phyloP scores from a whole-genome alignment of 2,113 vertebrate species.

The Pseudopipra pipra region DNA sequence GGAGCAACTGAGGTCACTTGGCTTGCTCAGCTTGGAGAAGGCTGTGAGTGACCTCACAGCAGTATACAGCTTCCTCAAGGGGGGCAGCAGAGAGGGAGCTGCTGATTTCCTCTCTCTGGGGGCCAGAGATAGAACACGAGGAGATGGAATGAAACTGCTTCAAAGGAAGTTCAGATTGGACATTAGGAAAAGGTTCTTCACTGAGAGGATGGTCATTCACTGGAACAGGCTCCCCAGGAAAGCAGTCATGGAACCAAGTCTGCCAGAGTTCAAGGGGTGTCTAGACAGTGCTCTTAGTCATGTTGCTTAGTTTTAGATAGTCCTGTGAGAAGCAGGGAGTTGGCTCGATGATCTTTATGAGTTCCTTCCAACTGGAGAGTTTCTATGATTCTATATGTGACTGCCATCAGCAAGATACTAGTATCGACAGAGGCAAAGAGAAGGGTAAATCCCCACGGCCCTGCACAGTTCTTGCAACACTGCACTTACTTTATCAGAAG shows the following conservation, averaged over 20 bases:
- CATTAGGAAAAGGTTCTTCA: not conserved
- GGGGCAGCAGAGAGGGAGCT: accelerated
- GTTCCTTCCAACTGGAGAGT: not conserved
- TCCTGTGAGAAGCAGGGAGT: not conserved
- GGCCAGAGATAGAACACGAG: not conserved
- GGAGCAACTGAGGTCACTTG: not conserved
- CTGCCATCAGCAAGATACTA: not conserved
- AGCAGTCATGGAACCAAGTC: not conserved
- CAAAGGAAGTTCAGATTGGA: not conserved
- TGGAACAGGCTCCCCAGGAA: not conserved
- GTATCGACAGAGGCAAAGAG: not conserved
- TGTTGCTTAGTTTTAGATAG: not conserved
- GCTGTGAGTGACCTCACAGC: not conserved
- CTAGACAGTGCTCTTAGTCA: not conserved
- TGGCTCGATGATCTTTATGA: not conserved
- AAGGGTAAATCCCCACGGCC: not conserved
- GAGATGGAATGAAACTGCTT: not conserved
- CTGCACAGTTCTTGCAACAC: not conserved
- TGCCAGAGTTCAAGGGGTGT: not conserved
- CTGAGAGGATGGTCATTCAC: not conserved
- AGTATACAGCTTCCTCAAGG: not conserved
- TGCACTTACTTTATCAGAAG: not conserved
- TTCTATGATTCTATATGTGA: not conserved
- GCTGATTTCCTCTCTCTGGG: not conserved
- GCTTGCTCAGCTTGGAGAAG: not conserved